Evolutionary conservation across 2,797 vertebrate genomes (phyloP), one percentile per base, ranked within the genome.

Genomic region (Phrynocephalus forsythii): DNA sequence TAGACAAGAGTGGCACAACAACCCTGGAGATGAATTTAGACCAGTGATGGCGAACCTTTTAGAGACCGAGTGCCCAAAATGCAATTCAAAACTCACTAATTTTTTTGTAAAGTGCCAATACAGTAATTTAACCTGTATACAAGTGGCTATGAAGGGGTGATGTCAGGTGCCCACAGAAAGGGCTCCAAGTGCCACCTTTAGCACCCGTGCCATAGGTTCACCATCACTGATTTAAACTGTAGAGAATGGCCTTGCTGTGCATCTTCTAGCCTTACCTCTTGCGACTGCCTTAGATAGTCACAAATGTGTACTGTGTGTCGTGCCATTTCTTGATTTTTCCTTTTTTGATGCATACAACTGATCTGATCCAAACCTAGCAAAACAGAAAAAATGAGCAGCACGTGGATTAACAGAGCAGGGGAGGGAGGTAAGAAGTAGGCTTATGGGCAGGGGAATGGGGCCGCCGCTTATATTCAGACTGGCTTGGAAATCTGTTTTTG

Each of bases 351-450:
- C 86, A 96, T 83, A 66, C 95, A 93, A 93, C 96, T 96, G 86
- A 96, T 86, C 15, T 92, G 94, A 82, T 98, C 98, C 88, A 97
- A 95, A 95, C 97, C 98, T 98, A 95, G 89, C 85, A 95, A 90
- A 90, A 20, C 18, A 83, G 92, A 79, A 95, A 88, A 28, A 90
- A 20, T 0, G 38, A 44, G 0, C n/a, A 16, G 1, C 79, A 7
- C 9, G 24, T 44, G 68, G 44, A 60, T 5, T 15, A 69, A 73
- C 67, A n/a, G 5, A 11, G 3, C 18, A n/a, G 26, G 48, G 38
- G 8, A 76, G 6, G 16, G 10, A 48, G 20, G 48, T 83, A 2
- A 83, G 22, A 73, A 56, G 22, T 2, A 73, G 44, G 26, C 10
- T 5, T 28, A 69, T n/a, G 20, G 38, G 8, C 22, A 48, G 22